Percentiles rank a stretch among this genome's conserved stretches.
These are phyloP conservation scores for Mellilla xanthometata DNA, from an alignment of 2,888 invertebrate species.

Conservation along the genomic window DNA sequence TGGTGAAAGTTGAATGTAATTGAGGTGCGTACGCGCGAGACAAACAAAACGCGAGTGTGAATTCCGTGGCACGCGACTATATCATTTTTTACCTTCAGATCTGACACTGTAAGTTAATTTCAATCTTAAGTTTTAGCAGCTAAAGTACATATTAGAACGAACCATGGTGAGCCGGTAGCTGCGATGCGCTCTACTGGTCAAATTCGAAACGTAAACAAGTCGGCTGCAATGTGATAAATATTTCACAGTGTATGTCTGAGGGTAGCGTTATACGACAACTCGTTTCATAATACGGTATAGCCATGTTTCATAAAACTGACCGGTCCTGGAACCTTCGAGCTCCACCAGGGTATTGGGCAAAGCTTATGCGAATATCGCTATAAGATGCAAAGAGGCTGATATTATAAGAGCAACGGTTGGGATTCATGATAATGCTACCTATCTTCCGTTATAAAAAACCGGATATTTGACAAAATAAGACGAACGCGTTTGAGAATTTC, in stretches of 20 bases:
- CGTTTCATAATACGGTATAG: conserved; percentile 25
- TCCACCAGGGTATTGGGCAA: background rate
- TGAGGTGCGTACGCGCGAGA: conserved; percentile 56
- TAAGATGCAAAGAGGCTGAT: no score
- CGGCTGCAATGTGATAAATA: conserved; percentile 46
- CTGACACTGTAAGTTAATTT: conserved; percentile 36
- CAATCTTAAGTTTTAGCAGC: conserved; percentile 35
- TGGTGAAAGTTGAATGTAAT: conserved; percentile 73
- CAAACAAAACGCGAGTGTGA: conserved; percentile 49
- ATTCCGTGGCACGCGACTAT: conserved; percentile 50
- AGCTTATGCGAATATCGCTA: no score
- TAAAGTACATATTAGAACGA: conserved; percentile 42
- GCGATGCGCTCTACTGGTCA: conserved; percentile 44
- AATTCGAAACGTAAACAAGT: conserved; percentile 54
- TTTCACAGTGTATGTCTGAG: conserved; percentile 38
- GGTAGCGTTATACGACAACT: conserved; percentile 33
- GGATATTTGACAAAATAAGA: no score
- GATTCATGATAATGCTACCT: no score
- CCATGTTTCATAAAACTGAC: conserved; percentile 17
- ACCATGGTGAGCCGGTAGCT: conserved; percentile 30
- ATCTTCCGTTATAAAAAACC: no score
- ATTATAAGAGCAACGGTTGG: no score
- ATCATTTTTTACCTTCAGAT: conserved; percentile 43
- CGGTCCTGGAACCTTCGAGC: conserved; percentile 4
- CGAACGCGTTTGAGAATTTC: no score